Percentiles rank a stretch among this genome's conserved stretches.
Evolutionary conservation across 2,888 invertebrate genomes (phyloP).

Genomic region (Eucriotettix oculatus): DNA sequence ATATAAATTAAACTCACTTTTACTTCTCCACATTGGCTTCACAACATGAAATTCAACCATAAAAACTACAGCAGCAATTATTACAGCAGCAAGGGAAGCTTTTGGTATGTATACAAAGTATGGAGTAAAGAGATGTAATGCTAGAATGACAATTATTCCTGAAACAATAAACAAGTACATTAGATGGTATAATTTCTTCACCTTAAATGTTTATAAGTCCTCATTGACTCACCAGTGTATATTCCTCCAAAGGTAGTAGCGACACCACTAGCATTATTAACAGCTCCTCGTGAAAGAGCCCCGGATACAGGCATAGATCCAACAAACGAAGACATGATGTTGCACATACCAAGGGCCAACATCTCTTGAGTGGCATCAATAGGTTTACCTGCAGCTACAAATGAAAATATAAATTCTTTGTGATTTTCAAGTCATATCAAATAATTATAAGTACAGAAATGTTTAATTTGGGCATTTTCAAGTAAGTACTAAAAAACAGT

Average conservation of each 20-base stretch:
- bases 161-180: constrained; percentile 7
- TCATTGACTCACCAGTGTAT: constrained; percentile 32
- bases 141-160: constrained; percentile 31
- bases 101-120: constrained; percentile 46
- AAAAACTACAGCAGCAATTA: constrained; percentile 52
- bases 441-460: too few relatives aligned
- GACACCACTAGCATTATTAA: constrained; percentile 54
- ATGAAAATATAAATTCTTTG: constrained; percentile 1
- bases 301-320: constrained; percentile 50
- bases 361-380: constrained; percentile 57
- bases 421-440: too few relatives aligned
- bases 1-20: constrained; percentile 29
- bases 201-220: not conserved
- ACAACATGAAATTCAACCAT: constrained; percentile 47
- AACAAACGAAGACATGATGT: constrained; percentile 48
- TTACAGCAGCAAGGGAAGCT: constrained; percentile 49
- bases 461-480: too few relatives aligned
- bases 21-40: constrained; percentile 45
- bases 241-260: constrained; percentile 48
- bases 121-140: constrained; percentile 42
- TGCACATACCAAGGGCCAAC: constrained; percentile 45
- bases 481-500: too few relatives aligned
- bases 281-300: constrained; percentile 44
- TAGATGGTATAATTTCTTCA: not conserved
- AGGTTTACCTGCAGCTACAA: constrained; percentile 36